Base-by-base conservation (phyloP, 37 sponge, comb jelly and placozoan genomes). In the Cliona cf. orientalis region DNA sequence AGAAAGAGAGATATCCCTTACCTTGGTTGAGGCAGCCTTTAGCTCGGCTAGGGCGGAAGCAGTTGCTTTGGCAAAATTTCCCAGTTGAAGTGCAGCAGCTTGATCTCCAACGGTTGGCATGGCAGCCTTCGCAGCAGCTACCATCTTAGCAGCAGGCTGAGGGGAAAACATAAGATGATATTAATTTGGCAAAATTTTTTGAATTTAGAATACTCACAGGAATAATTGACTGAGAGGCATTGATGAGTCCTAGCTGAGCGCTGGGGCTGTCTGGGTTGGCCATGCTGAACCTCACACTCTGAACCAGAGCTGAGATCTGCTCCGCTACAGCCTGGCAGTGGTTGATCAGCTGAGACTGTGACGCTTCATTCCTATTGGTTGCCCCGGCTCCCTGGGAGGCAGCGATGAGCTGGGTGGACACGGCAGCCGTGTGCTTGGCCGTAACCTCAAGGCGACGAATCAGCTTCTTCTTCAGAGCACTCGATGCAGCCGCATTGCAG, bases 31-130 rank as follows among this genome's bases (percentile, higher is more conserved):
- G 34, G 99, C 97, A 61, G 87, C 75, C 33, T 95, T 89, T 43
- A 99, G 87, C 43, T 99, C 97, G 31, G 92, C 86, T 0, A 99
- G 84, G 33, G 96, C 93, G 6, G 72, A 23, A 23, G 93, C 99
- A 42, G 97, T 92, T 19, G 91, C 83, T 75, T 99, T 99, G 63
- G 97, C 92, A 88, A 97, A 96, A 88, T 96, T 94, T 11, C 95
- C 91, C 59, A 99, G 81, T 72, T 96, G 97, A 21, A 97, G 86
- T 29, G 97, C 99, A 73, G 99, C 94, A 3, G 99, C 93, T 41
- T 92, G 95, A 74, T 99, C 97, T 0, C 91, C 90, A 5, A 99
- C 92, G 7, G 96, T 95, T 35, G 99, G 99, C 2, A 96, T 95
- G 14, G 99, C 95, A 42, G 97, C 91, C 78, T 96, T 99, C 21